Percentiles rank a stretch among this genome's conserved stretches.
Evolutionary conservation across 37 sponge, comb jelly and placozoan species (phyloP).

Genomic region (Tethya wilhelma): DNA sequence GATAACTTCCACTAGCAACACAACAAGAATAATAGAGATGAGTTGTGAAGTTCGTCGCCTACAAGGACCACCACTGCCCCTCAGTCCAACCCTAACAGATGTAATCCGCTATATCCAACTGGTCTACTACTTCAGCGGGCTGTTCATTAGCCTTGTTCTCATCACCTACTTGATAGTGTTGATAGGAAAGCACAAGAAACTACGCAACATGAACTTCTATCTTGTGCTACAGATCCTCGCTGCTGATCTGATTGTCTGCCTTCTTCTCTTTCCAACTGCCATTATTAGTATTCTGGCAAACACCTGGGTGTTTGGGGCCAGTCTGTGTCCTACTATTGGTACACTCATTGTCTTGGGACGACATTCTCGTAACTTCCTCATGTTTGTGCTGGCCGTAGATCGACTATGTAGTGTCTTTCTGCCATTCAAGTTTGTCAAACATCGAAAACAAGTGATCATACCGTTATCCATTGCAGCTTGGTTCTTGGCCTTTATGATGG

Average conservation of each 20-base stretch:
- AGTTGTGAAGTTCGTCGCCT: too few relatives aligned
- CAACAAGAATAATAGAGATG: too few relatives aligned
- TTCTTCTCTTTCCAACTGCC: background rate
- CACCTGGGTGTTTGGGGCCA: background rate
- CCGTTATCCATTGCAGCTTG: background rate
- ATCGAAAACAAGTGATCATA: too few relatives aligned
- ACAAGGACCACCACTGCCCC: background rate
- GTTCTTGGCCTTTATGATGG: background rate
- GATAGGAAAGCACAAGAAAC: background rate
- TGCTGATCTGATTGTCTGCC: background rate
- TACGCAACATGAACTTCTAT: background rate
- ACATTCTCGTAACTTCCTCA: background rate
- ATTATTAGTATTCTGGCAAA: background rate
- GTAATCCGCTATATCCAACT: background rate
- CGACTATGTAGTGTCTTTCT: too few relatives aligned
- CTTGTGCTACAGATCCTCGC: background rate
- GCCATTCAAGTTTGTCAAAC: background rate
- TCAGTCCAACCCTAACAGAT: background rate
- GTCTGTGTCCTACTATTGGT: background rate
- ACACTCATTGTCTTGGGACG: background rate
- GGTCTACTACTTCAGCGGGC: background rate
- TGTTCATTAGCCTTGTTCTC: background rate
- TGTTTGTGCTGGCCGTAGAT: background rate
- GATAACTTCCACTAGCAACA: too few relatives aligned
- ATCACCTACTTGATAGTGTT: background rate